A percentile compares a stretch with the other conserved stretches of the same genome.
Evolutionary conservation across 2,113 vertebrate genomes (phyloP).

Genomic region (Callorhinus ursinus): DNA sequence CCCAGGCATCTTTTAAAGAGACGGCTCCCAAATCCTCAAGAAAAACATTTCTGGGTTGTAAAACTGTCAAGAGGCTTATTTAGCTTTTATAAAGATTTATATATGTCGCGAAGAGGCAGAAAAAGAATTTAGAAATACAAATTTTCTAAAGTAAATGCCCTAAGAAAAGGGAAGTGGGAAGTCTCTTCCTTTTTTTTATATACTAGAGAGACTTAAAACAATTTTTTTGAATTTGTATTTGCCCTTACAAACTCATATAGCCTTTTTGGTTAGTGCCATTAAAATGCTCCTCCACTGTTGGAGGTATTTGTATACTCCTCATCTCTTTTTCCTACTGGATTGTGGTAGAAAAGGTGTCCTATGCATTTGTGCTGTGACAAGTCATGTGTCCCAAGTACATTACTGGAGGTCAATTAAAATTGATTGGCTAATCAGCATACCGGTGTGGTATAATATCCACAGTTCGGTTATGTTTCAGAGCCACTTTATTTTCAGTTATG

Average conservation of each 20-base stretch:
- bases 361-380: neutral
- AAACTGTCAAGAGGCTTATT: neutral
- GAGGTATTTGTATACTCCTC: neutral
- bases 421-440: neutral
- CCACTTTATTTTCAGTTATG: neutral
- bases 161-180: neutral
- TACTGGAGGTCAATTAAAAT: neutral
- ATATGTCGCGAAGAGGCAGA: neutral
- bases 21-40: neutral
- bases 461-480: neutral
- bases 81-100: neutral
- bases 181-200: neutral
- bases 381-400: neutral
- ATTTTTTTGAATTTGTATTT: neutral
- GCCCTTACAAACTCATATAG: neutral
- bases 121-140: neutral
- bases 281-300: neutral
- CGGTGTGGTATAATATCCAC: neutral
- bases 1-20: neutral
- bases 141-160: neutral
- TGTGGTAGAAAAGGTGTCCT: neutral
- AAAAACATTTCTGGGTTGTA: neutral
- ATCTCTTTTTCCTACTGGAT: neutral
- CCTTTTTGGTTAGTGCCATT: neutral
- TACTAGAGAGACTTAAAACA: neutral